Percentiles rank a stretch among this genome's conserved stretches.
Conservation (phyloP, 2,888 invertebrate genomes). For the Slavum lentiscoides region DNA sequence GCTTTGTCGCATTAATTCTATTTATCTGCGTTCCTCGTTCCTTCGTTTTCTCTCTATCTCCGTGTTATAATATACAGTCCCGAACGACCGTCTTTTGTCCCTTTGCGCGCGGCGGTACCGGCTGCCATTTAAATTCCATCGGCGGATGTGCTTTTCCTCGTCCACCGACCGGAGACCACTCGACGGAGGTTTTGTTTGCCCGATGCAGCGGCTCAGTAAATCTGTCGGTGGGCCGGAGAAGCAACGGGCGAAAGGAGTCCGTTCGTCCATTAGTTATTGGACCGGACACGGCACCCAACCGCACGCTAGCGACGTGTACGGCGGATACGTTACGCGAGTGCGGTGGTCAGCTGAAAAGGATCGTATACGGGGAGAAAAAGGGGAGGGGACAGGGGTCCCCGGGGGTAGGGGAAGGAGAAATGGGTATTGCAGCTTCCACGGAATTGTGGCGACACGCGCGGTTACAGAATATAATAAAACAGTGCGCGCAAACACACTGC, state of each 20-base stretch:
- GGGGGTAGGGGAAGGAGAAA: background rate
- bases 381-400: too few relatives aligned
- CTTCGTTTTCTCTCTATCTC: too few relatives aligned
- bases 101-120: too few relatives aligned
- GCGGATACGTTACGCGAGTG: too few relatives aligned
- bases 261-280: conserved; percentile 45
- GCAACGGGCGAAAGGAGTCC: background rate
- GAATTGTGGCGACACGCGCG: background rate
- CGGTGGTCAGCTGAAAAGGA: too few relatives aligned
- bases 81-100: too few relatives aligned
- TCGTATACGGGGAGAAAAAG: background rate
- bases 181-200: conserved; percentile 26
- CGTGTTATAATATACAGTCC: too few relatives aligned
- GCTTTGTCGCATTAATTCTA: too few relatives aligned
- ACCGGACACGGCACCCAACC: conserved; percentile 14
- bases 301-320: background rate
- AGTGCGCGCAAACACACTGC: background rate
- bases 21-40: too few relatives aligned
- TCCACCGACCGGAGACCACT: background rate
- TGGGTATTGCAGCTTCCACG: background rate
- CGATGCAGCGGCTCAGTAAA: conserved; percentile 23
- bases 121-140: conserved; percentile 36
- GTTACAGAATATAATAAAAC: too few relatives aligned
- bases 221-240: background rate
- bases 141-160: background rate